phyloP scores from a whole-genome alignment of 2,797 vertebrate species.

The Anomalospiza imberbis region DNA sequence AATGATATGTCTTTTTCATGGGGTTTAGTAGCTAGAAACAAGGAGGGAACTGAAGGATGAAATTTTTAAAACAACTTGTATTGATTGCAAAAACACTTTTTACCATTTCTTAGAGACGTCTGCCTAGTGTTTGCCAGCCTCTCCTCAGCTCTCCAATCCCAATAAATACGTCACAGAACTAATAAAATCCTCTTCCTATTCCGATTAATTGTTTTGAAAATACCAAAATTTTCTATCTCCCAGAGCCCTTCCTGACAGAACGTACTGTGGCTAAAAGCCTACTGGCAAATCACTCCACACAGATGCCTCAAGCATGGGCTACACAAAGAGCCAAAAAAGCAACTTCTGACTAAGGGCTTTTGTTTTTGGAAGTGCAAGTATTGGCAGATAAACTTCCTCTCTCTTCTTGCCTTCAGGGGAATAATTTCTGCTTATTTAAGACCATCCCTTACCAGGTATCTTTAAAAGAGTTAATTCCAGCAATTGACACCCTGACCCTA shows the following conservation, averaged over 20 bases:
- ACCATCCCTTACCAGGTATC: background rate
- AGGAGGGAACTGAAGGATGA: constrained; percentile 11
- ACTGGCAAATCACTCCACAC: background rate
- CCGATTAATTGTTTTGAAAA: background rate
- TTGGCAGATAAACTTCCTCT: background rate
- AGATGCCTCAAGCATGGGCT: background rate
- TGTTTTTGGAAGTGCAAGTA: background rate
- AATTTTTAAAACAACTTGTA: background rate
- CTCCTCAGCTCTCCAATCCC: background rate
- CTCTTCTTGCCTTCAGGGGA: background rate
- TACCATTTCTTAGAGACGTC: background rate
- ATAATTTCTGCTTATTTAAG: background rate
- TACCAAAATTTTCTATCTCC: background rate
- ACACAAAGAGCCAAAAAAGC: background rate
- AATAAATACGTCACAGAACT: background rate
- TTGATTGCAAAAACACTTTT: background rate
- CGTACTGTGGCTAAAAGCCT: background rate
- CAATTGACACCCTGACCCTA: background rate
- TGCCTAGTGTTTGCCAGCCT: background rate
- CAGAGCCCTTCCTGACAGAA: background rate
- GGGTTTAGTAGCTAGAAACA: constrained; percentile 21
- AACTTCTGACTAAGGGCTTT: background rate
- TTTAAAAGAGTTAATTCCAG: background rate
- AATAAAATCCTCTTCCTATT: background rate
- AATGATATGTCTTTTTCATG: constrained; percentile 16